Conservation (phyloP, 2,797 vertebrate species). For the Tinamus major region DNA sequence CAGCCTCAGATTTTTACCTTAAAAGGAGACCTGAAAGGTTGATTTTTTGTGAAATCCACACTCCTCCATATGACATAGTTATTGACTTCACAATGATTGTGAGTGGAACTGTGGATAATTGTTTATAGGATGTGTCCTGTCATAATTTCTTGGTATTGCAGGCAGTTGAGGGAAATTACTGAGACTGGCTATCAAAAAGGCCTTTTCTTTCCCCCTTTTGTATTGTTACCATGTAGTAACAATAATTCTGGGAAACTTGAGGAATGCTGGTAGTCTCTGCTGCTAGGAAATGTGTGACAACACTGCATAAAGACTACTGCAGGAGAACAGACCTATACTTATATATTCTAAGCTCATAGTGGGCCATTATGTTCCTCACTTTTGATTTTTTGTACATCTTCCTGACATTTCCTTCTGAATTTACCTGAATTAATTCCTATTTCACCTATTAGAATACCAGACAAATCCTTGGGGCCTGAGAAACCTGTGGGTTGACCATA, state of each 20-base stretch:
- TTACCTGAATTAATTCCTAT: neutral
- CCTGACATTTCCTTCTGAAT: neutral
- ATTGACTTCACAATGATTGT: neutral
- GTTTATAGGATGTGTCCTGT: neutral
- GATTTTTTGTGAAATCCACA: neutral
- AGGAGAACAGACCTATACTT: neutral
- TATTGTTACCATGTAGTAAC: neutral
- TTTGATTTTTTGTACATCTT: neutral
- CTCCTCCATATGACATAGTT: rapidly evolving
- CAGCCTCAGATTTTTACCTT: neutral
- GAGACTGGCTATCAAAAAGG: neutral
- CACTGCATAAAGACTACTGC: neutral
- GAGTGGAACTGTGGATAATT: neutral
- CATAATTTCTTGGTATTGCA: neutral
- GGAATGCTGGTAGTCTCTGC: neutral
- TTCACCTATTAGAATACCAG: neutral
- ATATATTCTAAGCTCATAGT: neutral
- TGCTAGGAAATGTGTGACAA: neutral
- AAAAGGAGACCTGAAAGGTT: neutral
- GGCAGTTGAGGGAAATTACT: neutral
- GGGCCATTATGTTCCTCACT: neutral
- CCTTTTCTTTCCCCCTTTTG: neutral
- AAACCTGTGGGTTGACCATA: neutral
- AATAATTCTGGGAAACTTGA: neutral
- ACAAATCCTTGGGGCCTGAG: neutral